Conservation (phyloP, 1,140 invertebrate genomes). For the Maniola jurtina region DNA sequence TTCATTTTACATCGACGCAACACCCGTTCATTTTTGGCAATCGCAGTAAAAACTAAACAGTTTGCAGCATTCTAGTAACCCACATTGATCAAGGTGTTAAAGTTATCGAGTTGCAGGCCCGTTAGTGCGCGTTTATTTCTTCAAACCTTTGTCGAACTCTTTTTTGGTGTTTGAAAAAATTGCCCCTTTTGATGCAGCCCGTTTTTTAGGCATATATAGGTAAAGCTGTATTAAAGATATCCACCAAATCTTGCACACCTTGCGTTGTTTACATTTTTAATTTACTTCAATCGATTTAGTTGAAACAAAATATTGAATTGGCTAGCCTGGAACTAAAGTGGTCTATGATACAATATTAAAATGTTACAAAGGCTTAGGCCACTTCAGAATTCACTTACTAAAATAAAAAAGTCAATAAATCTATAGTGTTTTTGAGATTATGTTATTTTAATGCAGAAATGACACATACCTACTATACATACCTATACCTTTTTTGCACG, state of each 20-base stretch:
- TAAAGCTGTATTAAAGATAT: conserved; percentile 17
- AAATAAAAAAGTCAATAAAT: too few relatives aligned
- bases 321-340: too few relatives aligned
- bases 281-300: not conserved
- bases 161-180: conserved; percentile 50
- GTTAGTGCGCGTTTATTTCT: conserved; percentile 55
- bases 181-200: conserved; percentile 45
- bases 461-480: too few relatives aligned
- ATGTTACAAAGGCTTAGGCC: too few relatives aligned
- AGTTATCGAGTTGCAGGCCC: conserved; percentile 70
- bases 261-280: conserved; percentile 24
- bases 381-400: too few relatives aligned
- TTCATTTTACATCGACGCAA: conserved; percentile 55
- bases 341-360: too few relatives aligned
- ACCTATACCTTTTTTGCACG: too few relatives aligned
- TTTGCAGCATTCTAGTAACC: conserved; percentile 66
- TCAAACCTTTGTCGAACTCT: conserved; percentile 57
- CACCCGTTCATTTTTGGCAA: conserved; percentile 67
- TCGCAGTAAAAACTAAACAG: conserved; percentile 56
- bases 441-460: too few relatives aligned
- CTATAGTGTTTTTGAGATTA: too few relatives aligned
- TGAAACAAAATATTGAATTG: not conserved
- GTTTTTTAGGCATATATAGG: conserved; percentile 23
- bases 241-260: conserved; percentile 28
- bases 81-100: conserved; percentile 76